A percentile compares a stretch with the other conserved stretches of the same genome.
These are phyloP conservation scores for Microctonus aethiopoides DNA, from an alignment of 2,888 invertebrate species.

Conservation along the genomic window DNA sequence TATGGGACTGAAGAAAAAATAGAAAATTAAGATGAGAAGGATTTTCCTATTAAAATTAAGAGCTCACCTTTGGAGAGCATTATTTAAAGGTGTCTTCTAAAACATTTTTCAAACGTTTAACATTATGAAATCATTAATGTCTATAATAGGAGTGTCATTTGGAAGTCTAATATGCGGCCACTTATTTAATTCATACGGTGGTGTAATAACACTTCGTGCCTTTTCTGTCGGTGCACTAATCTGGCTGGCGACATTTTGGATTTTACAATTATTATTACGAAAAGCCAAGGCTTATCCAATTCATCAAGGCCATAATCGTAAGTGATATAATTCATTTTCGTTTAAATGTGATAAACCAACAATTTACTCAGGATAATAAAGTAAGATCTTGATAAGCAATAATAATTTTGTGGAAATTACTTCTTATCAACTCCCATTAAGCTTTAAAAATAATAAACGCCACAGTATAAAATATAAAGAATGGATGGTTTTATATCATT, in stretches of 20 bases:
- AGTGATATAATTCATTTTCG: slow-evolving; percentile 50
- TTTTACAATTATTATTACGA: slow-evolving; percentile 56
- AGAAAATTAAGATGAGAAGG: too few relatives aligned
- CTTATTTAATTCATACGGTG: slow-evolving; percentile 75
- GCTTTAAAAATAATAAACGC: too few relatives aligned
- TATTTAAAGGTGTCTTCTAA: too few relatives aligned
- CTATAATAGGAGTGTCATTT: slow-evolving; percentile 73
- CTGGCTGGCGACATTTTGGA: slow-evolving; percentile 61
- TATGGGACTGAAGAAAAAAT: too few relatives aligned
- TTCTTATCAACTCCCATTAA: slow-evolving; percentile 20
- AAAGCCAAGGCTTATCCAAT: slow-evolving; percentile 58
- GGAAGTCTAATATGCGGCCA: slow-evolving; percentile 85
- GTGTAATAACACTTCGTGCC: slow-evolving; percentile 76
- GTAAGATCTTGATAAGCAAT: neutral
- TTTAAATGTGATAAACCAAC: neutral
- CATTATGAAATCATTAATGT: neutral
- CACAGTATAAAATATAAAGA: too few relatives aligned
- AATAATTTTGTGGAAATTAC: neutral
- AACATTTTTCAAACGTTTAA: neutral
- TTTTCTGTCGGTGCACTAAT: slow-evolving; percentile 79
- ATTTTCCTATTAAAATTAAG: too few relatives aligned
- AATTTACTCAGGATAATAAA: neutral
- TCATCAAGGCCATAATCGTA: slow-evolving; percentile 63
- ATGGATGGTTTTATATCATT: neutral
- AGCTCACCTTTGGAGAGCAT: too few relatives aligned